phyloP scores from a whole-genome alignment of 2,797 vertebrate genomes.

The Halcyon leucocephala region DNA sequence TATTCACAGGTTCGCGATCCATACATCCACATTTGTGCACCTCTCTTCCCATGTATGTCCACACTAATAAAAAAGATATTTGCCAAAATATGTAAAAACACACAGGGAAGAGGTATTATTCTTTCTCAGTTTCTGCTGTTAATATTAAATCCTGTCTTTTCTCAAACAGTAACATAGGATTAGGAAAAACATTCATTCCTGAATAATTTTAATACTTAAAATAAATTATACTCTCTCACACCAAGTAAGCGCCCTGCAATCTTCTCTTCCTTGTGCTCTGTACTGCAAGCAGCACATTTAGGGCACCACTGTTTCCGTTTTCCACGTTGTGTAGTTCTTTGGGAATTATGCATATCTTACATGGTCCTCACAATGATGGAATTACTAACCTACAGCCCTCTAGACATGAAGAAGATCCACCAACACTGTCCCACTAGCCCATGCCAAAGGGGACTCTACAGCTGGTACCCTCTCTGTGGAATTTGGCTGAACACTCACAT shows the following conservation, averaged over 20 bases:
- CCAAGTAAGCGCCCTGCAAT: not conserved
- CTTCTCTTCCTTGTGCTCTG: not conserved
- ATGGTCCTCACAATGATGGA: not conserved
- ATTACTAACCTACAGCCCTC: not conserved
- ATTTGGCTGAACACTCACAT: not conserved
- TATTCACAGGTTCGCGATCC: not conserved
- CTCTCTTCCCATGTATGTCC: not conserved
- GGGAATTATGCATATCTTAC: not conserved
- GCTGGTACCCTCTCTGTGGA: not conserved
- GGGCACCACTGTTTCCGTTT: not conserved
- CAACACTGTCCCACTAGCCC: rapidly evolving
- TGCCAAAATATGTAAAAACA: not conserved
- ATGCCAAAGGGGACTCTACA: not conserved
- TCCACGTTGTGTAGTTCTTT: not conserved
- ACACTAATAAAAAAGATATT: not conserved
- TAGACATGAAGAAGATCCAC: not conserved
- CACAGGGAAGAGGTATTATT: not conserved
- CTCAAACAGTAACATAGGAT: not conserved
- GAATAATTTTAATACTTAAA: not conserved
- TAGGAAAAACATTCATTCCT: not conserved
- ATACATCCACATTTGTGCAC: not conserved
- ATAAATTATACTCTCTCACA: not conserved
- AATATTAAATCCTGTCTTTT: not conserved
- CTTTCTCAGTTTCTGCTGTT: not conserved
- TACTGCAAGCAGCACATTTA: not conserved